A percentile compares a stretch with the other conserved stretches of the same genome.
phyloP scores from a whole-genome alignment of 2,888 invertebrate species.

The Phyto melanocephala region DNA sequence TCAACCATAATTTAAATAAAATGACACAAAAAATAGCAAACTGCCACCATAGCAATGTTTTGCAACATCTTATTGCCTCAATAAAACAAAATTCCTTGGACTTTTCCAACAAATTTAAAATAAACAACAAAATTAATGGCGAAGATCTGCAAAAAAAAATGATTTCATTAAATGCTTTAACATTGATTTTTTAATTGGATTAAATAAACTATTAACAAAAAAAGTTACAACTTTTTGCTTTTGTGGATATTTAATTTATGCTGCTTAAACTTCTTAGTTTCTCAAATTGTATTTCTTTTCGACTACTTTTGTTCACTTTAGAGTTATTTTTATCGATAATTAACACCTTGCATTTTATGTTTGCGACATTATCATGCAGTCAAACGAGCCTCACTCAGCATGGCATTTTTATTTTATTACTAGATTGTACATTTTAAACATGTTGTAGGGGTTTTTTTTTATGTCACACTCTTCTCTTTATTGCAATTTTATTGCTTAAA shows the following conservation, averaged over 20 bases:
- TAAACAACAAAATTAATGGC: background rate
- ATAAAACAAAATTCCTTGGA: constrained; percentile 38
- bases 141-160: background rate
- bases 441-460: background rate
- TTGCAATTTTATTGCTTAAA: constrained; percentile 50
- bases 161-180: constrained; percentile 38
- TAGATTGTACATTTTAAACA: constrained; percentile 26
- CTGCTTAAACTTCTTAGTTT: background rate
- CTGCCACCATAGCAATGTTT: background rate
- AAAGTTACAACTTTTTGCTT: background rate
- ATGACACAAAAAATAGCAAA: constrained; percentile 16
- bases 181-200: constrained; percentile 58
- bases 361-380: constrained; percentile 49
- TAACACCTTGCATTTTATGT: constrained; percentile 60
- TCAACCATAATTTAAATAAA: constrained; percentile 58
- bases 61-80: background rate
- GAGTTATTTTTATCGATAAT: constrained; percentile 63
- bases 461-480: background rate
- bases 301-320: constrained; percentile 22
- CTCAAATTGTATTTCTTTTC: constrained; percentile 15
- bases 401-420: constrained; percentile 51
- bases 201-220: constrained; percentile 36
- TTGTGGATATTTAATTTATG: constrained; percentile 12
- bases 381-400: constrained; percentile 19
- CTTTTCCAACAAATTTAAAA: constrained; percentile 18